These are phyloP conservation scores for Anolis sagrei DNA, from an alignment of 2,113 vertebrate genomes.

Conservation along the genomic window DNA sequence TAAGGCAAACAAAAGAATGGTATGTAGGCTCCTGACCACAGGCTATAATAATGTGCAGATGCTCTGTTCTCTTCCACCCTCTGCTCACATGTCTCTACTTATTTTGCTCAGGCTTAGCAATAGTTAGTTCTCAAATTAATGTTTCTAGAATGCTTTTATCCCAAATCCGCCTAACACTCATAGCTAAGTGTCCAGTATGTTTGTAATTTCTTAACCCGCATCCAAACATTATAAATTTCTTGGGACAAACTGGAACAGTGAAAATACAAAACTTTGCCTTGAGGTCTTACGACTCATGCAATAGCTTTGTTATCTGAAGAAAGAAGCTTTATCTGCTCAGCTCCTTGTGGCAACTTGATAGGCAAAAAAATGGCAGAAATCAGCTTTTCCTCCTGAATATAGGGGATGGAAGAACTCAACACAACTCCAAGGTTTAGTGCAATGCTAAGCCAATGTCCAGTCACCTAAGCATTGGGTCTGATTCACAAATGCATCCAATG, in stretches of 20 bases:
- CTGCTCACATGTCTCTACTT: conserved; percentile 21
- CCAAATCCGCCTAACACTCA: neutral
- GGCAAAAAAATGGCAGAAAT: neutral
- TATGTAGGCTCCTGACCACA: conserved; percentile 30
- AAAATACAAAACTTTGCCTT: neutral
- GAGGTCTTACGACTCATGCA: neutral
- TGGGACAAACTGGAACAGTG: neutral
- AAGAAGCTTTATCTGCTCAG: neutral
- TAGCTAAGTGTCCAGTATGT: neutral
- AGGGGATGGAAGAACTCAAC: neutral
- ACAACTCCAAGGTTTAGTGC: neutral
- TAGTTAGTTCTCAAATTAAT: neutral
- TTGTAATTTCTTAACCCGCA: neutral
- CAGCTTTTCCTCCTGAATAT: neutral
- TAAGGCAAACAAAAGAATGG: conserved; percentile 45
- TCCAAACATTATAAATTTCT: neutral
- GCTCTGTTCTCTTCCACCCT: conserved; percentile 27
- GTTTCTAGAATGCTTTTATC: neutral
- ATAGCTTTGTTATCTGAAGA: conserved; percentile 12
- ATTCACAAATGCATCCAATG: neutral
- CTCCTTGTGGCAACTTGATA: neutral
- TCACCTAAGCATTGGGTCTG: neutral
- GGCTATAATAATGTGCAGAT: conserved; percentile 45
- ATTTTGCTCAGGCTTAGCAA: conserved; percentile 17
- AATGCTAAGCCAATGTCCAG: neutral